Base-by-base conservation (phyloP, 2,113 vertebrate genomes). In the Gopherus evgoodei region DNA sequence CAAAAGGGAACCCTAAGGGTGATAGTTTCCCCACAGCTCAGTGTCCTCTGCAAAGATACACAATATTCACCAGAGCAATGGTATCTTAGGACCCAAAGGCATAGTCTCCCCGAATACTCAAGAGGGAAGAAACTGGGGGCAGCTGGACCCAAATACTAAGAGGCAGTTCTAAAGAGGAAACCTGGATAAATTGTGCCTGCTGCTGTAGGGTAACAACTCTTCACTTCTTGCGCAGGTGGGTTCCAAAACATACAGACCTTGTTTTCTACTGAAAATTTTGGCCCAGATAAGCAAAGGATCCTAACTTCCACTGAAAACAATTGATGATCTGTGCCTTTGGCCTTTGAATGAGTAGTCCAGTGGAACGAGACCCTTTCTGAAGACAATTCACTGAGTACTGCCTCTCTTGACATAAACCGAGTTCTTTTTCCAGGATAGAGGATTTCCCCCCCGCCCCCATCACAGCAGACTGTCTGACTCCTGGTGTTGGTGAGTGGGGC, bases 391-490 rank as follows among this genome's bases (percentile, higher is more conserved):
- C 24, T 69, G 62, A 1, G 38, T 76, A 22, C 38, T 27, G 42
- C 22, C 21, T 76, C 65, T 72, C 72, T 76, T 22, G 44, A 44
- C 13, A 25, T 6, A 25, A 25, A 42, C 13, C 10, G 65, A 25
- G 21, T 25, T 44, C 24, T 25, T 42, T 24, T 76, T 44, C 72
- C 72, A 42, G 27, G 69, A 57, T 75, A 54, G 12, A 38, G 12
- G 0, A 0, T 1, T 29, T 31, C 1, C 25, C 21, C 14, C 1
- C 16, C 2, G 25, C 21, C 13, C 50, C 50, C 4, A 4, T 50
- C 50, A 50, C 14, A 72, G 76, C 86, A 56, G 84, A 1, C 4
- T 91, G 2, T 42, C 62, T 72, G 25, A 29, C 44, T 81, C 56
- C 56, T 75, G 42, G 6, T 47, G 11, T 84, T 80, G 72, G 83